Percentiles rank a stretch among this genome's conserved stretches.
phyloP scores from a whole-genome alignment of 2,113 vertebrate species.

The Macrotis lagotis region DNA sequence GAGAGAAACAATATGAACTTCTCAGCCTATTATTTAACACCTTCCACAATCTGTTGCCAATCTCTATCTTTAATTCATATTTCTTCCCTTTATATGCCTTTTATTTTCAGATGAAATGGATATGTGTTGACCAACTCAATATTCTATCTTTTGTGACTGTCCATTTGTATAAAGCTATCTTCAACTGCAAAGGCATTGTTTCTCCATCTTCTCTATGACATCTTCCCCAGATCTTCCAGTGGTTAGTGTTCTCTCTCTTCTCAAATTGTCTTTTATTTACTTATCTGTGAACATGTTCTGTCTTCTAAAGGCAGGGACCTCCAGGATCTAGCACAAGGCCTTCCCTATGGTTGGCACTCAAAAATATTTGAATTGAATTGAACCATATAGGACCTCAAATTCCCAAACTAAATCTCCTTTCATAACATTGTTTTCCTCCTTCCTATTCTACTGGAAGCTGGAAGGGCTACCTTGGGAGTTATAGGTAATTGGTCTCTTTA shows the following conservation, averaged over 20 bases:
- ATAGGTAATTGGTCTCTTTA: not conserved
- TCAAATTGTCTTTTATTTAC: not conserved
- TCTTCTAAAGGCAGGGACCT: not conserved
- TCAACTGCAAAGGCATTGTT: not conserved
- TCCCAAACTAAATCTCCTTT: not conserved
- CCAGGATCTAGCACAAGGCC: not conserved
- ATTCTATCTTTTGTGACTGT: not conserved
- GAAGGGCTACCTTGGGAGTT: not conserved
- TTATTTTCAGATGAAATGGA: not conserved
- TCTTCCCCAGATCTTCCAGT: not conserved
- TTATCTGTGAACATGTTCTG: not conserved
- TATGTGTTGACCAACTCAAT: not conserved
- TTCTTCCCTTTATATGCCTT: not conserved
- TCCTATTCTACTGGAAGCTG: not conserved
- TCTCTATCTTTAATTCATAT: not conserved
- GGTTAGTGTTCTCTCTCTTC: not conserved
- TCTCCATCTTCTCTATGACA: not conserved
- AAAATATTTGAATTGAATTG: not conserved
- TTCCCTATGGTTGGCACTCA: not conserved
- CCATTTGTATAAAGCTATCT: not conserved
- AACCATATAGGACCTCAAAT: not conserved
- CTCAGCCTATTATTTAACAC: not conserved
- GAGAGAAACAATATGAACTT: not conserved
- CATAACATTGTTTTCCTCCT: not conserved
- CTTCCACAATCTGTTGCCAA: not conserved